Base-by-base conservation (phyloP, 2,113 vertebrate genomes). In the Actenoides lindsayi region DNA sequence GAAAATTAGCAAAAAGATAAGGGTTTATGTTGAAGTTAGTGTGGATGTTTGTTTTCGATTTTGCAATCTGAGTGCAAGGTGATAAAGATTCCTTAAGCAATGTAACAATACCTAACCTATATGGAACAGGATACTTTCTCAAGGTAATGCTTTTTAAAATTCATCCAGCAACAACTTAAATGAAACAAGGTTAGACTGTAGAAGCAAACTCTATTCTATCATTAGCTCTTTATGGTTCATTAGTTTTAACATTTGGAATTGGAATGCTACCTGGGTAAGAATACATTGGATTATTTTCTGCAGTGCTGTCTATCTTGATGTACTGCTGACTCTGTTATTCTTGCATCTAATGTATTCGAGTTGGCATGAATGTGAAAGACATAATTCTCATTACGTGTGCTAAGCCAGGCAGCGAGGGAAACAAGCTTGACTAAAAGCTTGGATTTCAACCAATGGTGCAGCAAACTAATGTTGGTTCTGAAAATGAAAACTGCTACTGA, bases 381-480 rank as follows among this genome's bases (percentile, higher is more conserved):
- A 90, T 84, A 95, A 97, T 98, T 98, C 96, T 97, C 95, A 97
- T 97, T 96, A 94, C 91, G 62, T 94, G 96, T 96, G 97, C 96
- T 97, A 94, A 97, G 97, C 96, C 97, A 98, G 96, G 94, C 96
- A 97, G 97, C 14, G 12, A 97, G 96, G 93, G 86, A 97, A 97
- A 91, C 92, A 97, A 97, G 92, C 96, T 79, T 94, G 95, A 89
- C 97, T 97, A 96, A 98, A 95, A 79, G 95, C 93, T 97, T 98
- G 98, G 97, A 97, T 97, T 96, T 97, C 94, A 94, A 95, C 96
- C 97, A 98, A 6, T 75, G 89, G 87, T 96, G 97, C 97, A 98
- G 96, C 95, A 98, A 97, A 97, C 89, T 95, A 89, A 94, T 96
- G 96, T 97, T 97, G 93, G 85, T 97, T 92, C 94, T 91, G 94